Evolutionary conservation across 2,113 vertebrate species (phyloP).

Genomic region (Corythornis madagascariensis): DNA sequence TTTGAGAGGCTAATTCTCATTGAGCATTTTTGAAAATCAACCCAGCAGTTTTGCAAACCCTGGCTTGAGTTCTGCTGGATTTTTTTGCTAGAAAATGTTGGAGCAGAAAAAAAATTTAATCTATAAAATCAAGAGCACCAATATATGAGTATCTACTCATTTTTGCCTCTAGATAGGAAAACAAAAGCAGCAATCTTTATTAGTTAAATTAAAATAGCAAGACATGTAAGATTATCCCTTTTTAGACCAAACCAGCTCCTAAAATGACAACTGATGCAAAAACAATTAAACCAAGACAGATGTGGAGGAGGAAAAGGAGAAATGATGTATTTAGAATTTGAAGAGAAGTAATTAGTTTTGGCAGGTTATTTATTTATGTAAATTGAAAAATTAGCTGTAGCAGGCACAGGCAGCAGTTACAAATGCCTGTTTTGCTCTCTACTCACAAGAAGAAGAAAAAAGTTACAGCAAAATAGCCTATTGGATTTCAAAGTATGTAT

Average conservation of each 20-base stretch:
- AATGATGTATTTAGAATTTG: conserved; percentile 78
- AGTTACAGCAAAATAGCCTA: conserved; percentile 8
- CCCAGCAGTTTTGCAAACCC: not conserved
- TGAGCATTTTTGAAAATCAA: not conserved
- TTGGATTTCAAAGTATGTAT: conserved; percentile 34
- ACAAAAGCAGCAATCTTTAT: conserved; percentile 73
- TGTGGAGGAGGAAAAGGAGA: conserved; percentile 63
- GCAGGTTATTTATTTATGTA: conserved; percentile 83
- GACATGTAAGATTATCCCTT: conserved; percentile 68
- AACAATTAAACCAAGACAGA: conserved; percentile 80
- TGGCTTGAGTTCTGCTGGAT: not conserved
- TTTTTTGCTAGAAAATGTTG: not conserved
- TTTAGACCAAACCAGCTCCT: conserved; percentile 72
- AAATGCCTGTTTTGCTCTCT: conserved; percentile 52
- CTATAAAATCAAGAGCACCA: not conserved
- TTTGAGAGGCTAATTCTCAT: not conserved
- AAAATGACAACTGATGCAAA: conserved; percentile 79
- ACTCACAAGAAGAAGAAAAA: conserved; percentile 32
- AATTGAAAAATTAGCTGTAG: conserved; percentile 78
- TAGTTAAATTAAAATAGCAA: conserved; percentile 76
- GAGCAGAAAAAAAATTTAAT: not conserved
- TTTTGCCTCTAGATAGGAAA: conserved; percentile 52
- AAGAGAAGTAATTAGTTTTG: conserved; percentile 79
- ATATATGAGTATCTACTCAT: conserved; percentile 27
- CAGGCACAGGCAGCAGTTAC: conserved; percentile 35